Conservation (phyloP, 2,113 vertebrate genomes). For the Fulmarus glacialis region DNA sequence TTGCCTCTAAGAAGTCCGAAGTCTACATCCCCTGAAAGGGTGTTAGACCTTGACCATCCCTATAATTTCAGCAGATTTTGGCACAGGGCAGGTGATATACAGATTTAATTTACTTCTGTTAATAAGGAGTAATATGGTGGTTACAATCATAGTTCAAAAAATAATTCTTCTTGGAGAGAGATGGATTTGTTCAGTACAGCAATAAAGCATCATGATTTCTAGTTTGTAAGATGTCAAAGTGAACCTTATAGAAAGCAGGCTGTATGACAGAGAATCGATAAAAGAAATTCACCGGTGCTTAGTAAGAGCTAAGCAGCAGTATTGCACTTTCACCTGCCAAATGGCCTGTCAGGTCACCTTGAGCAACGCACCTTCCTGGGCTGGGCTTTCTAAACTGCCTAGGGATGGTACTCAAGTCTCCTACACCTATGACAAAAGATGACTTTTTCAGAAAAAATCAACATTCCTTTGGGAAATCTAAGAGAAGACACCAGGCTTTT, state of each 20-base stretch:
- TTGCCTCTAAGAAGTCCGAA: neutral
- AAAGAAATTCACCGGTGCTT: neutral
- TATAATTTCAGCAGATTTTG: neutral
- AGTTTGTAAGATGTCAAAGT: conserved; percentile 23
- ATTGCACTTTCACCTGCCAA: neutral
- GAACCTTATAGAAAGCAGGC: neutral
- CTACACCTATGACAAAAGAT: neutral
- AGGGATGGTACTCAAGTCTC: neutral
- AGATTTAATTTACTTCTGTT: conserved; percentile 1
- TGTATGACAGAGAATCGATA: conserved; percentile 40
- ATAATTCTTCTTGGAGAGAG: neutral
- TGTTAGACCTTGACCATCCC: neutral
- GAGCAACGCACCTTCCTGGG: neutral
- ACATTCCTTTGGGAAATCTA: neutral
- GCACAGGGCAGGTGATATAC: neutral
- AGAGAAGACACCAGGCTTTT: neutral
- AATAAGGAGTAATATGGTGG: neutral
- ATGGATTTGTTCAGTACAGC: neutral
- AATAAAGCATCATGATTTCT: neutral
- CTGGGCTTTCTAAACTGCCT: neutral
- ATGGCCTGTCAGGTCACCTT: neutral
- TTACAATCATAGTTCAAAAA: neutral
- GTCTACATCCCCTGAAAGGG: neutral
- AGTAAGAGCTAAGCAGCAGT: conserved; percentile 7
- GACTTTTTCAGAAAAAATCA: neutral